Conservation (phyloP, 1,140 invertebrate species). For the Bombus sibiricus region DNA sequence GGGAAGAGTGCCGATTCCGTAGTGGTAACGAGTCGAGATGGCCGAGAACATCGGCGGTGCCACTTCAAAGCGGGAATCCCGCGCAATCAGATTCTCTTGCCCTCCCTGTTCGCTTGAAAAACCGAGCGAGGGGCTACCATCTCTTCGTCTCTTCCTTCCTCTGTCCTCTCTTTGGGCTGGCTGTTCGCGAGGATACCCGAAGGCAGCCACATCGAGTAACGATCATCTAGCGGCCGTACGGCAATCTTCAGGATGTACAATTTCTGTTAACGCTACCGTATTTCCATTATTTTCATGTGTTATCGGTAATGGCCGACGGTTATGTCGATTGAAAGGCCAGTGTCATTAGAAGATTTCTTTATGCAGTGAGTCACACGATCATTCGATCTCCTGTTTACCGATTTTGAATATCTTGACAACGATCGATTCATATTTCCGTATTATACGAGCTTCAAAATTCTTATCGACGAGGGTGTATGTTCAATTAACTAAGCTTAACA, state of each 20-base stretch:
- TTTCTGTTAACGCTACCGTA: constrained; percentile 2
- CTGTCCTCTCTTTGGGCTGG: constrained; percentile 41
- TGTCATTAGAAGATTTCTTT: too few species aligned
- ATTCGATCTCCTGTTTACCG: too few species aligned
- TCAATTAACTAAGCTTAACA: too few species aligned
- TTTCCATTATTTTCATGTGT: not conserved
- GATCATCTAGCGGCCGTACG: constrained; percentile 42
- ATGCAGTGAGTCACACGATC: too few species aligned
- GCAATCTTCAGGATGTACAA: constrained; percentile 18
- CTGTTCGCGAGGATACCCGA: constrained; percentile 17
- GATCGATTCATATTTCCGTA: too few species aligned
- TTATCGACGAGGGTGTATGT: too few species aligned
- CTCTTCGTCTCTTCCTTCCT: constrained; percentile 38
- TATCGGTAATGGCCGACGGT: not conserved
- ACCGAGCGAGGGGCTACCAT: constrained; percentile 68
- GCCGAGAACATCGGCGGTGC: constrained; percentile 79
- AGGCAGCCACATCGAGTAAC: constrained; percentile 19
- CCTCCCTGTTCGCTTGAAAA: constrained; percentile 73
- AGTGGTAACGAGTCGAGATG: constrained; percentile 81
- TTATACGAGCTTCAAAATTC: too few species aligned
- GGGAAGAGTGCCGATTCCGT: constrained; percentile 66
- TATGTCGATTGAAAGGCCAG: too few species aligned
- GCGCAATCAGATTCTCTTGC: constrained; percentile 78
- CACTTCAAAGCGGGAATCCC: constrained; percentile 81
- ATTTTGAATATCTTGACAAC: too few species aligned